A percentile compares a stretch with the other conserved stretches of the same genome.
Conservation (phyloP, 2,797 vertebrate species). For the Rhinophrynus dorsalis region DNA sequence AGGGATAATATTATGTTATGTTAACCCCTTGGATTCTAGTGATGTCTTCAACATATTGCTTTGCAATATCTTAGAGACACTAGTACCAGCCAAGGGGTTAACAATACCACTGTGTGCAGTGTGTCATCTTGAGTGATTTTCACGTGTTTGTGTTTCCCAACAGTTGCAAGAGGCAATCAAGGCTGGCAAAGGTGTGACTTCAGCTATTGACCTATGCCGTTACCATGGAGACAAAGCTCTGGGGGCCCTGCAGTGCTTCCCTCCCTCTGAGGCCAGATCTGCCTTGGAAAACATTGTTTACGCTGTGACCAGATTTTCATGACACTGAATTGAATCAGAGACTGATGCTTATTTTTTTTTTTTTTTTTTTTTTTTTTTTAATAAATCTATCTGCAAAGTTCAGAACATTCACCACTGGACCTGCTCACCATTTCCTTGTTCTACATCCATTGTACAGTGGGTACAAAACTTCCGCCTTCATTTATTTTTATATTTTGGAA, state of each 20-base stretch:
- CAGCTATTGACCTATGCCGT: constrained; percentile 91
- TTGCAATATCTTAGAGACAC: too few relatives aligned
- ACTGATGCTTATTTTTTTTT: constrained; percentile 10
- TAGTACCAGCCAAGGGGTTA: too few relatives aligned
- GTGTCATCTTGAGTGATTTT: constrained; percentile 52
- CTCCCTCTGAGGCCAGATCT: constrained; percentile 90
- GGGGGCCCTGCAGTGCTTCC: constrained; percentile 89
- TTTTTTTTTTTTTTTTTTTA: constrained; percentile 1
- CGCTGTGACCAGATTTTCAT: constrained; percentile 86
- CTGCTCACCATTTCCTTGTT: constrained; percentile 26
- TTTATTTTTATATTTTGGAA: constrained; percentile 46
- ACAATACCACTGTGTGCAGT: too few relatives aligned
- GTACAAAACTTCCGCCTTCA: not conserved
- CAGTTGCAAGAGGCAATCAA: constrained; percentile 89
- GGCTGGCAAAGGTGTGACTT: constrained; percentile 90
- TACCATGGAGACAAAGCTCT: constrained; percentile 93
- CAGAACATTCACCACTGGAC: not conserved
- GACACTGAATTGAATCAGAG: constrained; percentile 48
- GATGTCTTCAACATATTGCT: too few relatives aligned
- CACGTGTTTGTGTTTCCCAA: constrained; percentile 65
- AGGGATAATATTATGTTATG: constrained; percentile 20
- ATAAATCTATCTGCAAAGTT: not conserved
- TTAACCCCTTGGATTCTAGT: too few relatives aligned
- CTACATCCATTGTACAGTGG: constrained; percentile 47
- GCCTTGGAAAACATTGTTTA: constrained; percentile 95